Conservation (phyloP, 64 coral and sea anemone genomes). For the Hydrozoanthus tunicans region DNA sequence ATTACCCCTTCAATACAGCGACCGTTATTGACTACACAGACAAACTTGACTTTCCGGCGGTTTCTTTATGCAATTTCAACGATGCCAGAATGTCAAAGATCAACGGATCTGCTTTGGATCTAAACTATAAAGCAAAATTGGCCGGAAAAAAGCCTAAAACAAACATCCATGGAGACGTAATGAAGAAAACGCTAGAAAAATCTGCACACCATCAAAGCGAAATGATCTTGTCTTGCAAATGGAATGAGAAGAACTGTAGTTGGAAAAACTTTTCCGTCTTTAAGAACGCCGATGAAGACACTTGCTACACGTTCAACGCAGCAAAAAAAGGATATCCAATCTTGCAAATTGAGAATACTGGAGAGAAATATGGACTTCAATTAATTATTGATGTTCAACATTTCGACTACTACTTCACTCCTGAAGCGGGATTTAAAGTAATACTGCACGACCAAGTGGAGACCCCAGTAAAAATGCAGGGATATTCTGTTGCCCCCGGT, state of each 20-base stretch:
- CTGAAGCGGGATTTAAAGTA: slow-evolving; percentile 79
- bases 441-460: slow-evolving; percentile 89
- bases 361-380: slow-evolving; percentile 65
- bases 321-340: slow-evolving; percentile 47
- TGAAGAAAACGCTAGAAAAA: slow-evolving; percentile 48
- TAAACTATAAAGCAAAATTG: slow-evolving; percentile 36
- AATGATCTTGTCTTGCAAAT: slow-evolving; percentile 78
- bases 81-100: slow-evolving; percentile 82
- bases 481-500: slow-evolving; percentile 74
- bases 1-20: slow-evolving; percentile 84
- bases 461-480: slow-evolving; percentile 88
- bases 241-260: slow-evolving; percentile 57
- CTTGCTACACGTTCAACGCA: slow-evolving; percentile 89
- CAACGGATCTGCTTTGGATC: slow-evolving; percentile 69
- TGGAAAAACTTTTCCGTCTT: slow-evolving; percentile 75
- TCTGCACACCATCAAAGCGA: slow-evolving; percentile 69
- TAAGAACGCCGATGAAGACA: slow-evolving; percentile 71
- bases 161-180: slow-evolving; percentile 60
- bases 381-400: slow-evolving; percentile 82
- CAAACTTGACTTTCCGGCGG: slow-evolving; percentile 73
- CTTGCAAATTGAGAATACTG: slow-evolving; percentile 59
- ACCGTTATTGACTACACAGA: slow-evolving; percentile 75
- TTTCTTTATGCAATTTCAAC: slow-evolving; percentile 92
- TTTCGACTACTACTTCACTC: slow-evolving; percentile 76
- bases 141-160: slow-evolving; percentile 40